Conservation (phyloP, 2,888 invertebrate genomes). For the Drosophila mulleri region DNA sequence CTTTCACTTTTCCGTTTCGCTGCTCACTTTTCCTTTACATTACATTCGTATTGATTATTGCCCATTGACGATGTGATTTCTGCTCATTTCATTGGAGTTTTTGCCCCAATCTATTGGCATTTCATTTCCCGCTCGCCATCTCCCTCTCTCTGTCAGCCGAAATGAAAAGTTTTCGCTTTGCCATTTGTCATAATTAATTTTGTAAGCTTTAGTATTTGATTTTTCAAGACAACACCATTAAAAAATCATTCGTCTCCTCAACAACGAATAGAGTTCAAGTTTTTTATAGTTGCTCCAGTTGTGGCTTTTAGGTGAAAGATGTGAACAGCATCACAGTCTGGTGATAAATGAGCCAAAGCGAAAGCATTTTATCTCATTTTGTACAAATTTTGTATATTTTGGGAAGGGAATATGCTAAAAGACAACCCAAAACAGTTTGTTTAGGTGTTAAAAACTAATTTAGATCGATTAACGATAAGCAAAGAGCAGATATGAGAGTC, state of each 20-base stretch:
- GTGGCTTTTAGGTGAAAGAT: conserved; percentile 43
- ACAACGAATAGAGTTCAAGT: conserved; percentile 29
- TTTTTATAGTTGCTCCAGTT: conserved; percentile 60
- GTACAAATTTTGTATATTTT: conserved; percentile 6
- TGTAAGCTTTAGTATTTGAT: conserved; percentile 65
- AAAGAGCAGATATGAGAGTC: background rate
- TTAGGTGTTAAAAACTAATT: conserved; percentile 14
- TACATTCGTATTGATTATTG: conserved; percentile 71
- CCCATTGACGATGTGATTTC: conserved; percentile 59
- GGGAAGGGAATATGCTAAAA: conserved; percentile 23
- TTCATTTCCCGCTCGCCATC: conserved; percentile 17
- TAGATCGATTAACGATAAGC: conserved; percentile 7
- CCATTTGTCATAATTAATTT: conserved; percentile 78
- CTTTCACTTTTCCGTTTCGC: conserved; percentile 75
- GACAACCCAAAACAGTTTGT: background rate
- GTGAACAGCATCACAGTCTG: conserved; percentile 6
- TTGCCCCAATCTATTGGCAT: conserved; percentile 19
- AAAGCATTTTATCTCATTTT: conserved; percentile 49
- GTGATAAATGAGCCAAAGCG: conserved; percentile 62
- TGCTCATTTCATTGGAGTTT: conserved; percentile 39
- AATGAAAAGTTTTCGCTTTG: conserved; percentile 72
- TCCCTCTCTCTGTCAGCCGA: conserved; percentile 21
- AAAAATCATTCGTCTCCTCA: conserved; percentile 33
- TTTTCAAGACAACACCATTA: conserved; percentile 64
- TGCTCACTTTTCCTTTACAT: conserved; percentile 61